Evolutionary conservation across 1,140 invertebrate species (phyloP).

Genomic region (Eupristina koningsbergeri): DNA sequence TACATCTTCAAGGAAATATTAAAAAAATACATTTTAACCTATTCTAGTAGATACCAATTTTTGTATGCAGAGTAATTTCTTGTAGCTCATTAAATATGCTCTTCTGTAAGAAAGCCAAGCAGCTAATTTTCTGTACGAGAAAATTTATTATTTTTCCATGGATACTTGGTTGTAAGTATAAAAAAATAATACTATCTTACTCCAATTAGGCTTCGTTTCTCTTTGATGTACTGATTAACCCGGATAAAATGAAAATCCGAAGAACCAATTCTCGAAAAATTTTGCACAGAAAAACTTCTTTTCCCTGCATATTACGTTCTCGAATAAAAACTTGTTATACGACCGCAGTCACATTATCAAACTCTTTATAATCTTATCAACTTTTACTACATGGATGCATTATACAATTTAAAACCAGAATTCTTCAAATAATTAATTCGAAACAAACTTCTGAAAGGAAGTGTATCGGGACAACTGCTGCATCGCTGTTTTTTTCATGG

Average conservation of each 20-base stretch:
- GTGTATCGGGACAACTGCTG: not conserved
- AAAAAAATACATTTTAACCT: not conserved
- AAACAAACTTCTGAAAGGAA: not conserved
- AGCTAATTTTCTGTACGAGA: not conserved
- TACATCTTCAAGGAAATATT: not conserved
- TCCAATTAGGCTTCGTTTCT: not conserved
- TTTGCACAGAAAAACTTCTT: not conserved
- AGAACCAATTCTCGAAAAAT: not conserved
- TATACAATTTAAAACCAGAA: not conserved
- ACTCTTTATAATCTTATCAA: no score
- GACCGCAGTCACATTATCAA: not conserved
- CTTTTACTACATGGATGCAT: not conserved
- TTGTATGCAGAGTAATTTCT: not conserved
- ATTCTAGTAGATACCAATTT: not conserved
- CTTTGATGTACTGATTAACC: not conserved
- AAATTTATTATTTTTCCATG: not conserved
- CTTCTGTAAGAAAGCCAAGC: not conserved
- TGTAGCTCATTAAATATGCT: not conserved
- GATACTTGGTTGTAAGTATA: not conserved
- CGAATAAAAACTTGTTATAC: not conserved
- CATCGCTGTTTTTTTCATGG: not conserved
- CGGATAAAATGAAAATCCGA: not conserved
- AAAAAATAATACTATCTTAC: not conserved
- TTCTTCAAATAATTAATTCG: not conserved
- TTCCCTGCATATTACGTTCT: not conserved